These are phyloP conservation scores for Leucophenga varia DNA, from an alignment of 1,140 invertebrate species.

Conservation along the genomic window DNA sequence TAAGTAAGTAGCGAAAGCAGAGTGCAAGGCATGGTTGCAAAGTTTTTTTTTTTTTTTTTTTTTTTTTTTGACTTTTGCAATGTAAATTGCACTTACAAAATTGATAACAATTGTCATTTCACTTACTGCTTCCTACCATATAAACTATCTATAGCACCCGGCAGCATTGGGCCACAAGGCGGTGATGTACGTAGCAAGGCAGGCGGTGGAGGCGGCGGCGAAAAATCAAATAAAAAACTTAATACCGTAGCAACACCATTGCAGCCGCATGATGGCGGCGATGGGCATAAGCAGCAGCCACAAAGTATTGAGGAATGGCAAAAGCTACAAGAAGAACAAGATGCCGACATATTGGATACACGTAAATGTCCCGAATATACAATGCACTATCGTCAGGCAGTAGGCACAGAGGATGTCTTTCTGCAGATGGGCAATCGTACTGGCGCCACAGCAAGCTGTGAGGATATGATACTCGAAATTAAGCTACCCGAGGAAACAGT, in stretches of 20 bases:
- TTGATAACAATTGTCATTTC: too few relatives aligned
- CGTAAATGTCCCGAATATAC: constrained; percentile 75
- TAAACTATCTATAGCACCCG: constrained; percentile 22
- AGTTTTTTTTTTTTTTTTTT: too few relatives aligned
- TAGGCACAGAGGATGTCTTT: constrained; percentile 82
- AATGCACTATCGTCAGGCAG: constrained; percentile 81
- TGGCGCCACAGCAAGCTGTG: constrained; percentile 78
- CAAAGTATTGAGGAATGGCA: constrained; percentile 62
- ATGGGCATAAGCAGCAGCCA: constrained; percentile 37
- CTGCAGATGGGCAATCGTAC: constrained; percentile 86
- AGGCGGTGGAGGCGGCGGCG: constrained; percentile 3
- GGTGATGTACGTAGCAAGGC: too few relatives aligned
- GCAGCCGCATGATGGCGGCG: too few relatives aligned
- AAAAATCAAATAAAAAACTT: constrained; percentile 16
- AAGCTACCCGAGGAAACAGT: constrained; percentile 72
- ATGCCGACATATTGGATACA: constrained; percentile 62
- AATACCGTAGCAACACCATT: constrained; percentile 29
- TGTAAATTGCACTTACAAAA: too few relatives aligned
- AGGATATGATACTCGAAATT: constrained; percentile 77
- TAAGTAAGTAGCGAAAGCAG: constrained; percentile 34
- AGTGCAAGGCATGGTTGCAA: too few relatives aligned
- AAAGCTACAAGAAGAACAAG: constrained; percentile 54
- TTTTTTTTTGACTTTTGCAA: too few relatives aligned
- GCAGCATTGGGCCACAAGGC: constrained; percentile 21
- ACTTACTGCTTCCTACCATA: background rate